Evolutionary conservation across 2,888 invertebrate species (phyloP).

Genomic region (Chalcosyrphus nemorum): DNA sequence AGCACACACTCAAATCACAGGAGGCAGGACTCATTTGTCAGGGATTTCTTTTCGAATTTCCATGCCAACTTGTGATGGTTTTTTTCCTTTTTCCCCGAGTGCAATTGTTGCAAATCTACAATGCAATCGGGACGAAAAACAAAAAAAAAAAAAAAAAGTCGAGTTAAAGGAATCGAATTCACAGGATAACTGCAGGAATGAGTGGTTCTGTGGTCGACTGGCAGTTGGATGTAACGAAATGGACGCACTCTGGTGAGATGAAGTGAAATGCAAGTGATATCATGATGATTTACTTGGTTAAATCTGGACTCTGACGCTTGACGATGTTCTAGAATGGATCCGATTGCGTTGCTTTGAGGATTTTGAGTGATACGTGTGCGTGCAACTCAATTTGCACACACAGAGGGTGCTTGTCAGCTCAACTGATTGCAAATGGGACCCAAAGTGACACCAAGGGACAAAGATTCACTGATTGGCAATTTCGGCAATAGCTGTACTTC

Average conservation of each 20-base stretch:
- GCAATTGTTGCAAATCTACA: not conserved
- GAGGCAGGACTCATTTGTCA: constrained; percentile 7
- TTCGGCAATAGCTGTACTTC: too few species aligned
- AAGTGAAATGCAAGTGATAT: constrained; percentile 23
- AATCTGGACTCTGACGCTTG: constrained; percentile 1
- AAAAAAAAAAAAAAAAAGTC: not conserved
- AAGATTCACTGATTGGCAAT: too few species aligned
- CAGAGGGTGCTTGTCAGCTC: too few species aligned
- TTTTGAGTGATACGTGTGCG: too few species aligned
- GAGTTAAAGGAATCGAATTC: not conserved
- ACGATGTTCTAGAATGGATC: not conserved
- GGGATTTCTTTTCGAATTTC: constrained; percentile 6
- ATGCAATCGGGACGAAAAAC: not conserved
- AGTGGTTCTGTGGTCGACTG: not conserved
- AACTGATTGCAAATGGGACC: too few species aligned
- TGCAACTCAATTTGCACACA: too few species aligned
- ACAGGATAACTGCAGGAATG: not conserved
- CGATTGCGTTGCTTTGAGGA: too few species aligned
- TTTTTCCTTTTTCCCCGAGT: too few species aligned
- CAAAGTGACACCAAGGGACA: too few species aligned
- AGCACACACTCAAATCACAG: not conserved
- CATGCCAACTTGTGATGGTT: not conserved
- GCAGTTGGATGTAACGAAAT: not conserved
- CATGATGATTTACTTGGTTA: constrained; percentile 8
- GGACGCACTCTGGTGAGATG: not conserved